Evolutionary conservation across 2,888 invertebrate genomes (phyloP).

Genomic region (Tachystola acroxantha): DNA sequence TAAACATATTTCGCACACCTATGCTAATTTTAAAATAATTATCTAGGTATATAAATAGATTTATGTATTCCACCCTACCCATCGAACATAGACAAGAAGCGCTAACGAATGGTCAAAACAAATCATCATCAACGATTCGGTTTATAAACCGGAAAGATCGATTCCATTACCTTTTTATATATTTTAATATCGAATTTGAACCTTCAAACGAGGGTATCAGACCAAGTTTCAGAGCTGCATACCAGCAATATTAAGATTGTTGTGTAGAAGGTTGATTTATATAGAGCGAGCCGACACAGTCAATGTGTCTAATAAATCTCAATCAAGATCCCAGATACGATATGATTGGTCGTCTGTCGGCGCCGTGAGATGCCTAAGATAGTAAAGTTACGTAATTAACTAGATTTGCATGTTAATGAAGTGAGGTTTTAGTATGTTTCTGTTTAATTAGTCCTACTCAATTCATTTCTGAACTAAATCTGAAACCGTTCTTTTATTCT

Average conservation of each 20-base stretch:
- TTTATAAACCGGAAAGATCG: constrained; percentile 35
- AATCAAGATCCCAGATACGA: constrained; percentile 68
- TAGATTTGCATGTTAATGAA: constrained; percentile 22
- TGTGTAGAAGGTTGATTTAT: constrained; percentile 19
- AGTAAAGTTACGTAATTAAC: constrained; percentile 19
- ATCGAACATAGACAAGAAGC: constrained; percentile 28
- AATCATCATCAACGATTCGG: constrained; percentile 34
- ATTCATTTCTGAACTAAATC: too few relatives aligned
- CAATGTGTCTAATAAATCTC: constrained; percentile 68
- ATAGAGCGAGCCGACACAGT: constrained; percentile 41
- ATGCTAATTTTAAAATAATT: too few relatives aligned
- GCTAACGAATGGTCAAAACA: constrained; percentile 54
- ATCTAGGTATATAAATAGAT: too few relatives aligned
- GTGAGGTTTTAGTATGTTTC: constrained; percentile 10
- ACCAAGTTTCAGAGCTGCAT: not conserved
- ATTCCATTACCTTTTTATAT: constrained; percentile 23
- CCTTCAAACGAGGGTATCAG: constrained; percentile 15
- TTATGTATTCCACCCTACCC: not conserved
- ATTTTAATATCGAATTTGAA: constrained; percentile 7
- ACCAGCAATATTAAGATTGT: constrained; percentile 2
- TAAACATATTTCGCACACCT: too few relatives aligned
- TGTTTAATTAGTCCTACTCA: too few relatives aligned
- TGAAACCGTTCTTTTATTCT: too few relatives aligned
- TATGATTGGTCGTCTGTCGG: constrained; percentile 54
- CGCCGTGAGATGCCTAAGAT: constrained; percentile 35